Base-by-base conservation (phyloP, 2,888 invertebrate species). In the Drosophila lutescens region DNA sequence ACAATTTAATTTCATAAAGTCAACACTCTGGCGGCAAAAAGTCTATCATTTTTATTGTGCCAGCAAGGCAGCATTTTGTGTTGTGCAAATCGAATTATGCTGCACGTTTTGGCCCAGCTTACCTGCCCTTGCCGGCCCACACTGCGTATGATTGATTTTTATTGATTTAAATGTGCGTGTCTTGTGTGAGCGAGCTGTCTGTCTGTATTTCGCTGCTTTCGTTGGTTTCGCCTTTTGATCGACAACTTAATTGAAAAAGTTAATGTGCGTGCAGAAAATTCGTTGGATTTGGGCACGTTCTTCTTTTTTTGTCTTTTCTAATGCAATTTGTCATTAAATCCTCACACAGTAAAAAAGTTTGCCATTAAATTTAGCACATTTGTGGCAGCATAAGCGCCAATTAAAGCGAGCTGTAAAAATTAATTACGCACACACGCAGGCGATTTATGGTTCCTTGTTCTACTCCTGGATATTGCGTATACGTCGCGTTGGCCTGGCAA, bases 191-290 rank as follows among this genome's bases (percentile, higher is more conserved):
- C 41, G n/a, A 10, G 23, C 13, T 65, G 46, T 17, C 47, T 34
- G 47, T 56, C 26, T 34, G 51, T 38, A 36, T 30, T 20, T 34
- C 23, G 57, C 58, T 36, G 47, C 43, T 15, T 30, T 34, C 26
- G 51, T 53, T 43, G 47, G 36, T 15, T 30, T 66, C 44, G 55
- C 54, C 60, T 63, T 78, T 76, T 79, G 88, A 81, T 81, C 69
- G 86, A 82, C 84, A 75, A 67, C 80, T 83, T 86, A 83, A 86
- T 88, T 86, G 80, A 83, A 76, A 86, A 86, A 83, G 88, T 83
- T 83, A 82, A 85, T 83, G 83, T 80, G 71, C 78, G 65, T 68
- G 60, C 61, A 70, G 61, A 59, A 68, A 49, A 30, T 8, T 54
- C 56, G 61, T 78, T 71, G 70, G 69, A 72, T 68, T 73, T 53